Base-by-base conservation (phyloP, 2,113 vertebrate genomes). In the Phylloscopus trochiloides region DNA sequence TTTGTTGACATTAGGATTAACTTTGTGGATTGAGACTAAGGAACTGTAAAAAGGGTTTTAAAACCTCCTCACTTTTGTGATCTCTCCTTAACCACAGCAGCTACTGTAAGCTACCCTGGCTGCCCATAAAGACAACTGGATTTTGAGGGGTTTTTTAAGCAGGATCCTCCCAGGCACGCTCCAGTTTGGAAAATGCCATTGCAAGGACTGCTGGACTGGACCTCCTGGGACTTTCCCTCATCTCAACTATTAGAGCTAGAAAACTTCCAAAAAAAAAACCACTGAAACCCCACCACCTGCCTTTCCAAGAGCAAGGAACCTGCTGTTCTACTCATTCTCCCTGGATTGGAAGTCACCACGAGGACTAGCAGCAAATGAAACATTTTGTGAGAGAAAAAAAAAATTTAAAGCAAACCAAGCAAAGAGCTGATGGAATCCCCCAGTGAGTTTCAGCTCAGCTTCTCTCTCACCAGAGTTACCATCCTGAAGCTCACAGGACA, bases 1-100 rank as follows among this genome's bases (percentile, higher is more conserved):
- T 71, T 73, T 97, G 84, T 96, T 98, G 97, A 96, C 95, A 38
- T 92, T 96, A 38, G 97, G 96, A 97, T 98, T 97, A 96, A 97
- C 90, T 73, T 91, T 93, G 96, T 92, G 90, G 96, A 91, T 95
- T 75, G 97, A 97, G 80, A 51, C 96, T 95, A 63, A 96, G 91
- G 94, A 97, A 96, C 89, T 92, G 85, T 91, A 73, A 96, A 96
- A 92, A 32, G 86, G 81, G 84, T 97, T 97, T 96, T 92, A 90
- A 96, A 97, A 17, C 86, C 94, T 70, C 92, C 78, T 90, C 31
- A 31, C 84, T 95, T 94, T 34, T 17, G 70, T 96, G 96, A 98
- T 96, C 96, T 92, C 87, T 80, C 67, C 73, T 80, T 97, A 97
- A 97, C 95, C 93, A 70, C 94, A 74, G 55, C 48, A 92, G 95